Evolutionary conservation across 2,797 vertebrate species (phyloP).

Genomic region (Cirrhinus molitorella): DNA sequence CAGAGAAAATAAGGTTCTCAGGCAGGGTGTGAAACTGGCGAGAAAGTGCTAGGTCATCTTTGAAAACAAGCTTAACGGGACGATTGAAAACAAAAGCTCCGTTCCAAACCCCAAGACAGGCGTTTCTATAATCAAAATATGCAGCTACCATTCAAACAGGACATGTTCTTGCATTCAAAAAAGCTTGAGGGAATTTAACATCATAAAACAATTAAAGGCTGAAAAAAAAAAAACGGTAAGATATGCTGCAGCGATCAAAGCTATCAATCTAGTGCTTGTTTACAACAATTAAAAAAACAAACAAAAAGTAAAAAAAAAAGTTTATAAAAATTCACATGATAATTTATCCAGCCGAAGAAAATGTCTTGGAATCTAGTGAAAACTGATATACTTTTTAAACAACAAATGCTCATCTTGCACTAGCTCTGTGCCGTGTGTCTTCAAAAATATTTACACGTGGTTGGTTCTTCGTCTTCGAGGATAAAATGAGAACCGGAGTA

Average conservation of each 20-base stretch:
- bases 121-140: background rate
- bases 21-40: constrained; percentile 36
- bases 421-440: no score
- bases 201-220: background rate
- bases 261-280: background rate
- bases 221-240: background rate
- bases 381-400: no score
- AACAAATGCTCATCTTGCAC: no score
- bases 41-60: constrained; percentile 33
- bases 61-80: constrained; percentile 3
- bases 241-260: background rate
- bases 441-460: no score
- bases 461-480: no score
- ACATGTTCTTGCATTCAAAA: background rate
- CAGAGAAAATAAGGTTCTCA: constrained; percentile 46
- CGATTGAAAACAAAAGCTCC: background rate
- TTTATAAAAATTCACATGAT: no score
- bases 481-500: no score
- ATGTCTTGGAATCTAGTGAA: no score
- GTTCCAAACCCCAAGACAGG: background rate
- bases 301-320: background rate
- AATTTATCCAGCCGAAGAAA: no score
- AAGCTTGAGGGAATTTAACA: background rate
- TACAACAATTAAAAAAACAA: background rate
- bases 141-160: background rate